Conservation (phyloP, 2,797 vertebrate genomes). For the Sebastes oblongus region DNA sequence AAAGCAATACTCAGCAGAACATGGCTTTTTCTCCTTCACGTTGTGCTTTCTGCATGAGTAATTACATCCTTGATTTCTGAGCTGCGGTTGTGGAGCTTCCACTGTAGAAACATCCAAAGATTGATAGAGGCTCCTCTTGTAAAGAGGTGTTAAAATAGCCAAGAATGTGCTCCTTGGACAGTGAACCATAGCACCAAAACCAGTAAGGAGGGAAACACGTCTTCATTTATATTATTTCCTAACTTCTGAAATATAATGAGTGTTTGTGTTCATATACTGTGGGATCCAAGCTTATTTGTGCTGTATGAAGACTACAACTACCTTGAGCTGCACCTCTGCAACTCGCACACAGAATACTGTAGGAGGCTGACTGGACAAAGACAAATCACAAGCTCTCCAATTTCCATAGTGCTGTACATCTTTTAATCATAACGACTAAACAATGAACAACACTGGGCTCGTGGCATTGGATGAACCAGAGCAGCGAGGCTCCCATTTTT, state of each 20-base stretch:
- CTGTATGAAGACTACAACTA: constrained; percentile 23
- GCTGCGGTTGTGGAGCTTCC: constrained; percentile 90
- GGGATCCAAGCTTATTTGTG: not conserved
- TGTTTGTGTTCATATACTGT: not conserved
- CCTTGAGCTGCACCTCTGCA: constrained; percentile 27
- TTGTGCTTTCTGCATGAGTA: constrained; percentile 96
- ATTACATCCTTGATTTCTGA: constrained; percentile 97
- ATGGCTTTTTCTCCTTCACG: constrained; percentile 88
- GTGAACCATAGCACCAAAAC: constrained; percentile 72
- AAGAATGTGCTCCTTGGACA: constrained; percentile 79
- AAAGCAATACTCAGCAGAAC: constrained; percentile 97
- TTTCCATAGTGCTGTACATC: constrained; percentile 78
- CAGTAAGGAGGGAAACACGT: not conserved
- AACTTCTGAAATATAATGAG: constrained; percentile 4
- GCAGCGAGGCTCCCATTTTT: constrained; percentile 21
- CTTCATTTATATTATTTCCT: constrained; percentile 23
- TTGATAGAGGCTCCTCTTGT: constrained; percentile 89
- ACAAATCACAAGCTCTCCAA: constrained; percentile 65
- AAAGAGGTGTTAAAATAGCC: constrained; percentile 86
- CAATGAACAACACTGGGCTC: constrained; percentile 76
- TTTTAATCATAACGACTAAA: constrained; percentile 81
- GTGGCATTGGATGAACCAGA: constrained; percentile 53
- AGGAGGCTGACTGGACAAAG: constrained; percentile 67
- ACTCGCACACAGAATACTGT: constrained; percentile 46
- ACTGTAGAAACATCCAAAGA: constrained; percentile 87